A percentile compares a stretch with the other conserved stretches of the same genome.
phyloP scores from a whole-genome alignment of 1,140 invertebrate genomes.

The Drosophila melanica region DNA sequence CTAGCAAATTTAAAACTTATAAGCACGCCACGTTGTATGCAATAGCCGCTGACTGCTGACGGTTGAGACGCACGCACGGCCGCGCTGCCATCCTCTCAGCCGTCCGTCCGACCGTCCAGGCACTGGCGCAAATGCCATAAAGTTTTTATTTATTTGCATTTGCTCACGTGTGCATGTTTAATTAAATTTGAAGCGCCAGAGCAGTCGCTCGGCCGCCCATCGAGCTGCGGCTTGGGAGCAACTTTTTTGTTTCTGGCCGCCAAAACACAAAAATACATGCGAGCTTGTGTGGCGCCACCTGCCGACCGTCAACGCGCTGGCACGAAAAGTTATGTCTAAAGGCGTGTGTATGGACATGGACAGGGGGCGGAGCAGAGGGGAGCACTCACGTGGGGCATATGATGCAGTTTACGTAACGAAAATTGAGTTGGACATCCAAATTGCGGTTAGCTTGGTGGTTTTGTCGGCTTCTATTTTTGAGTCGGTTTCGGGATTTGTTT shows the following conservation, averaged over 20 bases:
- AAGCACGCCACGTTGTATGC: slow-evolving; percentile 64
- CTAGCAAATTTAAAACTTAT: slow-evolving; percentile 76
- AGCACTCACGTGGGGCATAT: slow-evolving; percentile 45
- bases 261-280: slow-evolving; percentile 61
- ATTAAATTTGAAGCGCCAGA: slow-evolving; percentile 82
- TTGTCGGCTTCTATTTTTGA: slow-evolving; percentile 38
- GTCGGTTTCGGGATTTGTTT: slow-evolving; percentile 20
- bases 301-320: slow-evolving; percentile 19
- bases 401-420: slow-evolving; percentile 80
- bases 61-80: slow-evolving; percentile 70
- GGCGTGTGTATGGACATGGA: slow-evolving; percentile 24
- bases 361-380: neutral
- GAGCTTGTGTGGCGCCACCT: slow-evolving; percentile 29
- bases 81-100: neutral
- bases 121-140: slow-evolving; percentile 72
- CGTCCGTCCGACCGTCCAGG: slow-evolving; percentile 7
- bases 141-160: slow-evolving; percentile 83
- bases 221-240: slow-evolving; percentile 65
- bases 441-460: slow-evolving; percentile 68
- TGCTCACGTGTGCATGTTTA: slow-evolving; percentile 83
- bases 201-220: slow-evolving; percentile 57
- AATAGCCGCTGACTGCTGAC: slow-evolving; percentile 49
- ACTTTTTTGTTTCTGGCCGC: slow-evolving; percentile 22
- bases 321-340: slow-evolving; percentile 72
- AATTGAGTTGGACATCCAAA: slow-evolving; percentile 80